Base-by-base conservation (phyloP, 1,140 invertebrate species). In the Tachypleus tridentatus region DNA sequence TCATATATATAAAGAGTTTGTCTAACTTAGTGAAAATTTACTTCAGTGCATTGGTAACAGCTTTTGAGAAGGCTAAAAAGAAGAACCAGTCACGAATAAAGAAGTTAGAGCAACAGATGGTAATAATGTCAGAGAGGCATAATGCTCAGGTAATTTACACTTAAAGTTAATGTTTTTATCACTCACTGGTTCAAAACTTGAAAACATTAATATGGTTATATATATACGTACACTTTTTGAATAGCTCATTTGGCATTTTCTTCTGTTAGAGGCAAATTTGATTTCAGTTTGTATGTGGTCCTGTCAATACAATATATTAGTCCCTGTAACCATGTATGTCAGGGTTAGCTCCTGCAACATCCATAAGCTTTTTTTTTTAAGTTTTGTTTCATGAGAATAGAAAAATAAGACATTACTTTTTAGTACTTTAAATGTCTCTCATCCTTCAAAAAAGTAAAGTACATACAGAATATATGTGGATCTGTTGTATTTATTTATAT, bases 21-120 rank as follows among this genome's bases (percentile, higher is more conserved):
- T 54, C 53, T 8, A n/a, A 8, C n/a, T 54, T 54, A 54, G 7
- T 7, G n/a, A 54, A 8, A 54, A 57, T 50, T 62, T 58, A 48
- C 59, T 64, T 69, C 71, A 87, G 86, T 77, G 83, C 86, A 64
- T 78, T 90, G 70, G 82, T 86, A 48, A 84, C 87, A 70, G 84
- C 85, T 65, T 80, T 89, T 73, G 87, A 90, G 70, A 85, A 85
- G 73, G 84, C 84, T 58, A 89, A 88, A 74, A 86, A 85, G 73
- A 88, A 88, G 76, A 88, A 89, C 76, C 86, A 87, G 73, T 77
- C 80, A 10, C 83, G 86, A 67, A 75, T 89, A 51, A 87, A 86
- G 65, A 87, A 86, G 73, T 76, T 89, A 73, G 87, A 90, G 74
- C 81, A 86, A 64, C 86, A 87, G 76, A 85, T 89, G 79, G 75